Evolutionary conservation across 1,140 invertebrate genomes (phyloP).

Genomic region (Listronotus oregonensis): DNA sequence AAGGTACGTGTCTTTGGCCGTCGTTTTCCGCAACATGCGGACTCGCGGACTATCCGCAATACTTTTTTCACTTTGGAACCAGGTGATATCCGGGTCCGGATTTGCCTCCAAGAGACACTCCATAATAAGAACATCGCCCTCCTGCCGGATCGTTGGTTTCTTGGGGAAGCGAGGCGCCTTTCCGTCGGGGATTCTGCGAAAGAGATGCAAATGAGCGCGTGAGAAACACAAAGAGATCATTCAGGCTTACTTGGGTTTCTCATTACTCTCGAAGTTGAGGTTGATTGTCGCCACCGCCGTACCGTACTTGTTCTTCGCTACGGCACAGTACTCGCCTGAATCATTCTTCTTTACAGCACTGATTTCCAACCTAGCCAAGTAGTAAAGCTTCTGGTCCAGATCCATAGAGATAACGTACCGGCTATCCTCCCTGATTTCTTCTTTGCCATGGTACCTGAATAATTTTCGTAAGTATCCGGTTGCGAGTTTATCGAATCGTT

Average conservation of each 20-base stretch:
- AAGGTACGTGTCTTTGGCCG: slow-evolving; percentile 87
- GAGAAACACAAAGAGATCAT: slow-evolving; percentile 16
- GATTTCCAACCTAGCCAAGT: slow-evolving; percentile 85
- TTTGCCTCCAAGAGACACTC: slow-evolving; percentile 94
- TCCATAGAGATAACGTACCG: slow-evolving; percentile 79
- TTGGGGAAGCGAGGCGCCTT: slow-evolving; percentile 95
- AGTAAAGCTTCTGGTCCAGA: slow-evolving; percentile 86
- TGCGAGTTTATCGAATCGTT: slow-evolving; percentile 2
- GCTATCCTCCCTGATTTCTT: slow-evolving; percentile 75
- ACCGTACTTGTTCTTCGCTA: slow-evolving; percentile 90
- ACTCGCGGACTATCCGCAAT: slow-evolving; percentile 81
- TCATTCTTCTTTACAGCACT: slow-evolving; percentile 81
- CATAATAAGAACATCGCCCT: slow-evolving; percentile 92
- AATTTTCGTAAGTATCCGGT: slow-evolving; percentile 21
- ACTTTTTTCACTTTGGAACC: slow-evolving; percentile 87
- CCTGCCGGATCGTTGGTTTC: slow-evolving; percentile 95
- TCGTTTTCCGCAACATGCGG: slow-evolving; percentile 83
- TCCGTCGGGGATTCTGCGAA: slow-evolving; percentile 86
- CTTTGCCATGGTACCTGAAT: slow-evolving; percentile 82
- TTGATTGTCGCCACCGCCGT: slow-evolving; percentile 93
- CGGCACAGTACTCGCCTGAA: slow-evolving; percentile 90
- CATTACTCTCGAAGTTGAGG: slow-evolving; percentile 90
- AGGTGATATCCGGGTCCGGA: slow-evolving; percentile 92
- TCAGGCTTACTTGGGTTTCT: slow-evolving; percentile 79
- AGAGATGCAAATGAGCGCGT: slow-evolving; percentile 35